phyloP scores from a whole-genome alignment of 2,797 vertebrate genomes.

The Myripristis jacobus region DNA sequence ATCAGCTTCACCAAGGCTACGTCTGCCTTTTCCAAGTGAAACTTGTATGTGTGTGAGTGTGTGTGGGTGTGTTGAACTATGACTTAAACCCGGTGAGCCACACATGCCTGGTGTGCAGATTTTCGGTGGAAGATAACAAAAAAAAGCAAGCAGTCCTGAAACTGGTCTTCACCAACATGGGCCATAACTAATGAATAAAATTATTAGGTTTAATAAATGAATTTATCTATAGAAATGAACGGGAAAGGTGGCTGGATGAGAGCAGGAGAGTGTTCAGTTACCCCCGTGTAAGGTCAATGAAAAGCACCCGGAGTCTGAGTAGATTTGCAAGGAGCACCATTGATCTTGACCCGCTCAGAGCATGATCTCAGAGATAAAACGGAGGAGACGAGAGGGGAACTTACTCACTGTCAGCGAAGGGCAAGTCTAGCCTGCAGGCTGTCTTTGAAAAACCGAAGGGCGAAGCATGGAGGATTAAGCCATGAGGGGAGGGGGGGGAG shows the following conservation, averaged over 20 bases:
- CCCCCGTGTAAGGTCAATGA: conserved; percentile 78
- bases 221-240: conserved; percentile 51
- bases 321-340: conserved; percentile 84
- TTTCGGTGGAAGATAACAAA: conserved; percentile 1
- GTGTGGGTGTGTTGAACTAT: conserved; percentile 4
- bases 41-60: not conserved
- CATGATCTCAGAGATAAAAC: conserved; percentile 85
- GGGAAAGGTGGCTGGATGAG: conserved; percentile 49
- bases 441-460: conserved; percentile 85
- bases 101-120: not conserved
- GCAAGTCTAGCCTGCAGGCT: conserved; percentile 84
- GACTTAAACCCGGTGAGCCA: conserved; percentile 12
- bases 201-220: not conserved
- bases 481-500: conserved; percentile 56
- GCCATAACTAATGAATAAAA: conserved; percentile 40
- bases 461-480: conserved; percentile 82
- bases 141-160: conserved; percentile 15
- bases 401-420: conserved; percentile 85
- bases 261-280: conserved; percentile 54
- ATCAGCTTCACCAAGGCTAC: not conserved
- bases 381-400: conserved; percentile 77
- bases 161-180: not conserved
- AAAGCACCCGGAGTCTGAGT: conserved; percentile 78
- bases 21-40: not conserved
- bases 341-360: conserved; percentile 84